Conservation (phyloP, 2,113 vertebrate species). For the Thunnus thynnus region DNA sequence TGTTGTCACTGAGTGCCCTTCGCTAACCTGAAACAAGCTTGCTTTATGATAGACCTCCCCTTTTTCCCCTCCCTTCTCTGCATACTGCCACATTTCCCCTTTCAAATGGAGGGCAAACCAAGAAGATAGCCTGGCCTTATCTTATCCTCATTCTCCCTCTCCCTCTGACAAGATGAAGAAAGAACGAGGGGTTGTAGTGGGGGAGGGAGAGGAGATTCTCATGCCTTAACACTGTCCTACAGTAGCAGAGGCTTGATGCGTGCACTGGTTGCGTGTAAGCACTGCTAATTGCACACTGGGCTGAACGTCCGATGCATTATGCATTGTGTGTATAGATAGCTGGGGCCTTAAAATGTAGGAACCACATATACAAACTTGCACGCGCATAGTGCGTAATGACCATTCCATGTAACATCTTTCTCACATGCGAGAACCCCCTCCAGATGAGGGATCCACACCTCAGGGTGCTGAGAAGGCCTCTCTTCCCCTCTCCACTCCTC, state of each 20-base stretch:
- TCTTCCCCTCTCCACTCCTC: constrained; percentile 23
- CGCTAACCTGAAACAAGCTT: constrained; percentile 69
- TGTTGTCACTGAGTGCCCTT: constrained; percentile 64
- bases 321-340: constrained; percentile 65
- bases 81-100: constrained; percentile 62
- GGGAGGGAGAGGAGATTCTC: constrained; percentile 38
- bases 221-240: constrained; percentile 47
- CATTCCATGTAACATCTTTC: constrained; percentile 42
- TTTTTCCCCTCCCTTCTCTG: constrained; percentile 46
- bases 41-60: constrained; percentile 62
- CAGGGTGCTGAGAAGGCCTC: constrained; percentile 44
- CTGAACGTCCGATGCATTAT: constrained; percentile 74
- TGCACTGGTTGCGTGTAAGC: constrained; percentile 68
- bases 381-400: constrained; percentile 35
- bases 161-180: constrained; percentile 51
- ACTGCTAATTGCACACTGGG: constrained; percentile 69
- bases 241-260: constrained; percentile 34
- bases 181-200: constrained; percentile 32
- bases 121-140: constrained; percentile 71
- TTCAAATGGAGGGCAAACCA: constrained; percentile 69
- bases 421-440: constrained; percentile 46
- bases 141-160: constrained; percentile 58
- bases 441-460: constrained; percentile 38
- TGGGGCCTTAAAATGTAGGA: constrained; percentile 44
- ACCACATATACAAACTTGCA: constrained; percentile 28